Evolutionary conservation across 2,113 vertebrate genomes (phyloP), one percentile per base, ranked within the genome.

Genomic region (Ivindomyrus marchei): DNA sequence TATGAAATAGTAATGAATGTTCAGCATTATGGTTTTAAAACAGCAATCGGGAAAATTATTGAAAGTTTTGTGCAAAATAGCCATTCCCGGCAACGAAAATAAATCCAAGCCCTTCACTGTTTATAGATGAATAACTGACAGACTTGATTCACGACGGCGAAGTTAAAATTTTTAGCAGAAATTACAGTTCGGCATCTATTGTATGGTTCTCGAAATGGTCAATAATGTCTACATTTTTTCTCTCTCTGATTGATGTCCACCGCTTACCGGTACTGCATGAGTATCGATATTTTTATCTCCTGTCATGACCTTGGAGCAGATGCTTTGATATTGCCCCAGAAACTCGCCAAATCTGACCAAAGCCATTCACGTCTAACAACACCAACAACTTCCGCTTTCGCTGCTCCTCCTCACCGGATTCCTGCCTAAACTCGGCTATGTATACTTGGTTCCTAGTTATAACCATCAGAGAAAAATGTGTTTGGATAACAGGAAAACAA

Each of bases 301-400:
- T 58, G 89, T 84, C 89, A 89, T 58, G 49, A 80, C 77, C 39
- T 56, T 31, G n/a, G 39, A 52, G 39, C 36, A 85, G 19, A 58
- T 13, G 50, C 66, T 42, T 84, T 53, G 36, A 89, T 24, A 62
- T 85, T 3, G 36, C 77, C 85, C 49, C 52, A 77, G 27, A 21
- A 56, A 88, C 7, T 62, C 15, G 19, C 21, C 2, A 58, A 89
- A 89, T 2, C 52, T 47, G 83, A 52, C 21, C 90, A 88, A 90
- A 47, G 3, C 90, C 92, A 94, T 93, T 94, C 90, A 94, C 92
- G 90, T 42, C 11, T 27, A 21, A 88, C 89, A 93, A 91, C 87
- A 94, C 94, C 95, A 95, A 92, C 96, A 93, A 91, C 93, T 93
- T 96, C 96, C 95, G 92, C 90, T 90, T 70, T 39, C 5, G 4